Evolutionary conservation across 2,888 invertebrate species (phyloP).

Genomic region (Lepidochitona cinerea): DNA sequence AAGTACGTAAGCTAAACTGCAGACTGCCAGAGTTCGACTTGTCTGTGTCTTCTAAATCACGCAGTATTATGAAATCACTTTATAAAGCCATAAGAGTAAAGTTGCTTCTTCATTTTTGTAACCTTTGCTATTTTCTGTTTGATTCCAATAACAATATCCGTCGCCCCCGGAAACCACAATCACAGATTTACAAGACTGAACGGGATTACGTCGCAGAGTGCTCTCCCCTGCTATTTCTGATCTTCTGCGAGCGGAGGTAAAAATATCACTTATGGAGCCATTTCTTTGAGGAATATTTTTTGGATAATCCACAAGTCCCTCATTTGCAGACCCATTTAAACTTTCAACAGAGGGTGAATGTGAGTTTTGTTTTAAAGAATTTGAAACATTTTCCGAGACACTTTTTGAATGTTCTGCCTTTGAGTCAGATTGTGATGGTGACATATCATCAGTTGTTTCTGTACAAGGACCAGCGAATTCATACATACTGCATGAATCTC

Average conservation of each 20-base stretch:
- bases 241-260: background rate
- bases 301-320: background rate
- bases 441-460: no score
- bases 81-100: constrained; percentile 58
- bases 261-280: background rate
- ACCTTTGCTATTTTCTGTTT: constrained; percentile 9
- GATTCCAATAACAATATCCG: constrained; percentile 61
- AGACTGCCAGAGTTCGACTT: no score
- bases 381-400: background rate
- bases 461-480: background rate
- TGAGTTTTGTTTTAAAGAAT: background rate
- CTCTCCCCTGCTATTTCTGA: background rate
- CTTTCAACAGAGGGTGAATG: background rate
- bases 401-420: background rate
- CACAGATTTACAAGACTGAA: constrained; percentile 44
- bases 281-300: background rate
- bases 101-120: constrained; percentile 45
- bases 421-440: no score
- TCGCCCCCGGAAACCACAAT: constrained; percentile 65
- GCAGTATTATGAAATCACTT: constrained; percentile 14
- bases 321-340: background rate
- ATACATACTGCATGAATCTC: background rate
- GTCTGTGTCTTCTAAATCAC: no score
- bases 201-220: background rate
- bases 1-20: no score